A percentile compares a stretch with the other conserved stretches of the same genome.
phyloP scores from a whole-genome alignment of 1,140 invertebrate species.

The Danaus plexippus region DNA sequence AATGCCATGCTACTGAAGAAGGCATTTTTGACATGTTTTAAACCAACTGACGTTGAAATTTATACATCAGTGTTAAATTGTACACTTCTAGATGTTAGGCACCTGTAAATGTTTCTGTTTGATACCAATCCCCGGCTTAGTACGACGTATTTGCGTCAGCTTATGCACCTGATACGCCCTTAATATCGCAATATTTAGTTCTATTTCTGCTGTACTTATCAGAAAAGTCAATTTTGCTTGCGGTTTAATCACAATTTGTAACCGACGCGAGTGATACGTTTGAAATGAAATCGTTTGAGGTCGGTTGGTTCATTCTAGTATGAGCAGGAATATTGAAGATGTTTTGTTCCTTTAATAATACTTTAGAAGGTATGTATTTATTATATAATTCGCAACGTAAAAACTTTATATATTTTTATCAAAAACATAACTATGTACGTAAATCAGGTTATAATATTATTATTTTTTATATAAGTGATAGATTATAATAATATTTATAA shows the following conservation, averaged over 20 bases:
- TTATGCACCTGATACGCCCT: slow-evolving; percentile 9
- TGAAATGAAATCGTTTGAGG: slow-evolving; percentile 14
- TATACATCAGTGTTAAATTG: slow-evolving; percentile 17
- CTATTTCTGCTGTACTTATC: slow-evolving; percentile 11
- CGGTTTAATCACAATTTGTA: slow-evolving; percentile 22
- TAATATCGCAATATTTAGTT: slow-evolving; percentile 12
- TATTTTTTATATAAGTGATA: too few species aligned
- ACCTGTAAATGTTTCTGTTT: slow-evolving; percentile 40
- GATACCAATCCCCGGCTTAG: slow-evolving; percentile 33
- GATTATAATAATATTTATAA: too few species aligned
- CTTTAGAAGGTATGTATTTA: slow-evolving; percentile 19
- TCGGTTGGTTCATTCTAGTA: slow-evolving; percentile 10
- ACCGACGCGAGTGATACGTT: slow-evolving; percentile 16
- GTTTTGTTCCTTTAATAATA: not conserved
- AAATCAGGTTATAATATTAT: too few species aligned
- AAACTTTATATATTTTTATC: too few species aligned
- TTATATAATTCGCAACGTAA: too few species aligned
- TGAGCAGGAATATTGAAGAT: not conserved
- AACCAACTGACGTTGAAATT: slow-evolving; percentile 11
- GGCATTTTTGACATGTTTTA: slow-evolving; percentile 5
- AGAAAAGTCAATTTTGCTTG: slow-evolving; percentile 10
- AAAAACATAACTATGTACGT: too few species aligned
- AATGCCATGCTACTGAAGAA: too few species aligned
- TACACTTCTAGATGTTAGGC: not conserved
- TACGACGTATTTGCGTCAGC: slow-evolving; percentile 32